Evolutionary conservation across 2,797 vertebrate genomes (phyloP), one percentile per base, ranked within the genome.

Genomic region (Hyperoplus immaculatus): DNA sequence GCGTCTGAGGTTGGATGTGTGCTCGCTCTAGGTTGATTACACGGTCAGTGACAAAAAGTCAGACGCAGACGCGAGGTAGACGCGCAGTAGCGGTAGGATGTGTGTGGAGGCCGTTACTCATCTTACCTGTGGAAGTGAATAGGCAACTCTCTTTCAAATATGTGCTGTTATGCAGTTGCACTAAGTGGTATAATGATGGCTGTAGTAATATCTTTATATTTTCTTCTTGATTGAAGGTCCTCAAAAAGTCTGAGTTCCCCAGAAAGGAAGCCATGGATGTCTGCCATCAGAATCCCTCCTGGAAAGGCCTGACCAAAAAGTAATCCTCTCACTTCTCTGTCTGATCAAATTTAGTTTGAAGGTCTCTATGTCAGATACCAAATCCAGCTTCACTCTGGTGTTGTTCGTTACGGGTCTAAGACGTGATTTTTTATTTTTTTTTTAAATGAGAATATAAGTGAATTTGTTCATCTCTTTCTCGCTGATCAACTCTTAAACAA

Each of bases 301-400:
- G 98, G 98, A 98, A 95, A 90, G 88, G 95, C 55, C 92, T 99
- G 86, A 94, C 96, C 81, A 97, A 94, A 94, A 99, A 97, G 98
- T 99, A 97, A 94, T 89, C 69, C 38, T 41, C 9, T 74, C 42
- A 13, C 47, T 14, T 11, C 36, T 62, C 59, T 46, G 9, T 67
- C 51, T 10, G 46, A 60, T 62, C 5, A 29, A 12, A 47, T 60
- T 39, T 3, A 12, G 18, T 64, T 55, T 5, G 29, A 53, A 1
- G 1, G 8, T 47, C 14, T 76, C 45, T 3, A 0, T 56, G 1
- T 64, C 51, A n/a, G n/a, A 60, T 11, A 21, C 8, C 6, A 42
- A 1, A 5, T 21, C 1, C 3, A 5, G 21, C 15, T 64, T 78
- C 61, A 41, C 2, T 10, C 42, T 41, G 55, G 3, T 13, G 10